Evolutionary conservation across 2,797 vertebrate genomes (phyloP).

Genomic region (Octomys mimax): DNA sequence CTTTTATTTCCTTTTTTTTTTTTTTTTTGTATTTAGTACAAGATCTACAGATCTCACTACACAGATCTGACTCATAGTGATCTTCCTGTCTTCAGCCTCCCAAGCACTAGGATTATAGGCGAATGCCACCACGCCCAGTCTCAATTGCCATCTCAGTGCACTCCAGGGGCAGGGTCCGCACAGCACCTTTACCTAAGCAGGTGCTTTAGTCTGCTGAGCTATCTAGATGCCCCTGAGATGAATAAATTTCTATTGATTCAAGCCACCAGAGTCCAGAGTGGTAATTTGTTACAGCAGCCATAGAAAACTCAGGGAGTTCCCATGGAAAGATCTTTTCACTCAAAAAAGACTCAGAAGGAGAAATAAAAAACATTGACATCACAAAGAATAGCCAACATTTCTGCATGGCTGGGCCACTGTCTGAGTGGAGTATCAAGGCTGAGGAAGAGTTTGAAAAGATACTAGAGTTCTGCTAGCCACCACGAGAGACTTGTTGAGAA

Average conservation of each 20-base stretch:
- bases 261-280: background rate
- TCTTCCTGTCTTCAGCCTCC: no score
- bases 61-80: no score
- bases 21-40: no score
- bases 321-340: background rate
- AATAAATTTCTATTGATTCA: background rate
- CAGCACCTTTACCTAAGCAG: no score
- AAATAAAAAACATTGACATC: background rate
- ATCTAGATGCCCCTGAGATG: no score
- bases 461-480: background rate
- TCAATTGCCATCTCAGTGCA: no score
- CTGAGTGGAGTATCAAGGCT: background rate
- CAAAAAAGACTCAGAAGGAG: background rate
- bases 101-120: no score
- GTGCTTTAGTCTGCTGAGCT: no score
- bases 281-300: background rate
- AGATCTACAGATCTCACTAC: no score
- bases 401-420: background rate
- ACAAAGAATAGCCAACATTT: background rate
- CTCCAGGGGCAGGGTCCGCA: no score
- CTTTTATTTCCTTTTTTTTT: no score
- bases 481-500: background rate
- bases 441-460: background rate
- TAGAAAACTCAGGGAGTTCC: background rate
- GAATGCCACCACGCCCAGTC: no score